Conservation (phyloP, 1,140 invertebrate species). For the Drosophila lacertosa region DNA sequence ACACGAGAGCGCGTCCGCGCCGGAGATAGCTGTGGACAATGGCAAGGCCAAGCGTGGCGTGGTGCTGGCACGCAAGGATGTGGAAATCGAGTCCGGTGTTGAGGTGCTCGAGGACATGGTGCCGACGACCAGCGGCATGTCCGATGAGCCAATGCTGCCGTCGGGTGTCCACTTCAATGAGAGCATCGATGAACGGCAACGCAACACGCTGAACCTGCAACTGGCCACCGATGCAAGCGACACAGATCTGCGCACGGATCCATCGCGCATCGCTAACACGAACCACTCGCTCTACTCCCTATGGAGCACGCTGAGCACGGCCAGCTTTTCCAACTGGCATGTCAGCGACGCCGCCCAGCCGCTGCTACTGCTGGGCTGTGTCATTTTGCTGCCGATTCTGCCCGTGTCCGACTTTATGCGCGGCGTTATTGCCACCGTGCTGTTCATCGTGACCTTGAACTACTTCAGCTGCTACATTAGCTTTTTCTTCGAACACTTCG, state of each 20-base stretch:
- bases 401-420: slow-evolving; percentile 78
- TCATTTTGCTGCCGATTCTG: slow-evolving; percentile 51
- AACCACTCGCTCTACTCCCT: not conserved
- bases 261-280: not conserved
- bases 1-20: slow-evolving; percentile 1
- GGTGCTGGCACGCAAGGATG: slow-evolving; percentile 70
- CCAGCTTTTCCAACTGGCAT: slow-evolving; percentile 28
- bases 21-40: slow-evolving; percentile 42
- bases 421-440: slow-evolving; percentile 73
- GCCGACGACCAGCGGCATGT: slow-evolving; percentile 18
- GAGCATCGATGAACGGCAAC: not conserved
- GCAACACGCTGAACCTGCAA: not conserved
- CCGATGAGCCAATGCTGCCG: not conserved
- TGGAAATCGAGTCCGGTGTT: slow-evolving; percentile 81
- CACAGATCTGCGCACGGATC: not conserved
- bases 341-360: slow-evolving; percentile 17
- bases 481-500: slow-evolving; percentile 34
- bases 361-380: slow-evolving; percentile 22
- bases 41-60: slow-evolving; percentile 61
- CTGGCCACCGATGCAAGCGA: not conserved
- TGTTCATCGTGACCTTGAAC: slow-evolving; percentile 59
- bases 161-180: not conserved
- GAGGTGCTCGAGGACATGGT: slow-evolving; percentile 76
- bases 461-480: slow-evolving; percentile 43
- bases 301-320: slow-evolving; percentile 5